Conservation (phyloP, 2,888 invertebrate genomes). For the Therioaphis trifolii region DNA sequence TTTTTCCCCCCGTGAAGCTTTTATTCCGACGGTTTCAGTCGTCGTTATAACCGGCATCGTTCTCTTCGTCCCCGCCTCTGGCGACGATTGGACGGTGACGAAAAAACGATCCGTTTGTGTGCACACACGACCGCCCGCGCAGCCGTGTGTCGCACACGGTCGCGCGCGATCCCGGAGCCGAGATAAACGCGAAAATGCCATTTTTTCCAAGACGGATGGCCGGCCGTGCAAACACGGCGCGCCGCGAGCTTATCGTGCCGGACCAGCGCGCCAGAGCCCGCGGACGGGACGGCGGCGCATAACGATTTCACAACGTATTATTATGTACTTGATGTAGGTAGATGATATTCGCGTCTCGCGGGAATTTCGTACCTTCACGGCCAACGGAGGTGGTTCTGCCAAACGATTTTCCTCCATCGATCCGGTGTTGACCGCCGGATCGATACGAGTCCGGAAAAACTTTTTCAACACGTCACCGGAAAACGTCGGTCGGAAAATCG, state of each 20-base stretch:
- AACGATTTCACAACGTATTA: neutral
- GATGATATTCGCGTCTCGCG: too few species aligned
- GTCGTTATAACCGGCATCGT: too few species aligned
- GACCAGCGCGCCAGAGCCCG: neutral
- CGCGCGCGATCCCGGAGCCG: neutral
- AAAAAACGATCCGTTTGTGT: neutral
- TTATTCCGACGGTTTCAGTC: neutral
- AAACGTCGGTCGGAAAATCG: too few species aligned
- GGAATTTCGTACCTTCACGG: too few species aligned
- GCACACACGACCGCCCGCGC: neutral
- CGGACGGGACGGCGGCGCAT: neutral
- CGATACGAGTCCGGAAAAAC: too few species aligned
- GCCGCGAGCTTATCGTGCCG: slow-evolving; percentile 8
- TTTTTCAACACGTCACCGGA: too few species aligned
- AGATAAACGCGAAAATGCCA: slow-evolving; percentile 25
- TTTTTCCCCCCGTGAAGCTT: neutral
- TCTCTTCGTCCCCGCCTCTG: neutral
- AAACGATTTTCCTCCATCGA: too few species aligned
- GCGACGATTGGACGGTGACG: neutral
- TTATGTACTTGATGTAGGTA: too few species aligned
- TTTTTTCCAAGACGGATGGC: slow-evolving; percentile 43
- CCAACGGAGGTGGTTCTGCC: too few species aligned
- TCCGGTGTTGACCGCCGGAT: too few species aligned
- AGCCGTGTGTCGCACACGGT: neutral
- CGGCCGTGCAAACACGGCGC: slow-evolving; percentile 23